phyloP scores from a whole-genome alignment of 1,140 invertebrate species.

The Calliopsis andreniformis region DNA sequence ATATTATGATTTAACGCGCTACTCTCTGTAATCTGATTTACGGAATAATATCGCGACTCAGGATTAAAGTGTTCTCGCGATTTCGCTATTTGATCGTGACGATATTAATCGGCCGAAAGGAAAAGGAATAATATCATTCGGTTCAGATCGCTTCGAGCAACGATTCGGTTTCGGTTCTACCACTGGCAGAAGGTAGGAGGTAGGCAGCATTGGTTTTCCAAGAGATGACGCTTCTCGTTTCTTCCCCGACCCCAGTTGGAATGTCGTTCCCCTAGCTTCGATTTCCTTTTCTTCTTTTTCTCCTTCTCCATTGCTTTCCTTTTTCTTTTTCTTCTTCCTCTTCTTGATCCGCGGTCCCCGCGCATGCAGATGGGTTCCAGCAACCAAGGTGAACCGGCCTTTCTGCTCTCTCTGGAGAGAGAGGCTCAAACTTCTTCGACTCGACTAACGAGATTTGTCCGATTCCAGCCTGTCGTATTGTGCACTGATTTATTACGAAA shows the following conservation, averaged over 20 bases:
- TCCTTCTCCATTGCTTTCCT: slow-evolving; percentile 9
- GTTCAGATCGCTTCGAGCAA: background rate
- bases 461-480: slow-evolving; percentile 55
- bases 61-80: slow-evolving; percentile 19
- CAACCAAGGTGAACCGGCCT: slow-evolving; percentile 80
- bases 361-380: slow-evolving; percentile 77
- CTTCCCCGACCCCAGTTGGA: slow-evolving; percentile 56
- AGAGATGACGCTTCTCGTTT: slow-evolving; percentile 60
- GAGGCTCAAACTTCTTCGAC: slow-evolving; percentile 72
- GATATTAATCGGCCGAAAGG: background rate
- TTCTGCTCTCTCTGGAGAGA: slow-evolving; percentile 49
- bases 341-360: slow-evolving; percentile 49
- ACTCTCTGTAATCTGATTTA: slow-evolving; percentile 32
- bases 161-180: background rate
- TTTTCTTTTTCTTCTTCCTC: slow-evolving; percentile 42
- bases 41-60: background rate
- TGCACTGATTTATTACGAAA: slow-evolving; percentile 63
- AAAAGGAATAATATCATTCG: background rate
- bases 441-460: slow-evolving; percentile 76
- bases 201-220: slow-evolving; percentile 54
- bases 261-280: slow-evolving; percentile 68
- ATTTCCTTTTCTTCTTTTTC: slow-evolving; percentile 61
- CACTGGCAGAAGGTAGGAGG: slow-evolving; percentile 35
- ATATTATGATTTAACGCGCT: slow-evolving; percentile 21
- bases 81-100: slow-evolving; percentile 12